Conservation (phyloP, 2,797 vertebrate genomes). For the Pangasius djambal region DNA sequence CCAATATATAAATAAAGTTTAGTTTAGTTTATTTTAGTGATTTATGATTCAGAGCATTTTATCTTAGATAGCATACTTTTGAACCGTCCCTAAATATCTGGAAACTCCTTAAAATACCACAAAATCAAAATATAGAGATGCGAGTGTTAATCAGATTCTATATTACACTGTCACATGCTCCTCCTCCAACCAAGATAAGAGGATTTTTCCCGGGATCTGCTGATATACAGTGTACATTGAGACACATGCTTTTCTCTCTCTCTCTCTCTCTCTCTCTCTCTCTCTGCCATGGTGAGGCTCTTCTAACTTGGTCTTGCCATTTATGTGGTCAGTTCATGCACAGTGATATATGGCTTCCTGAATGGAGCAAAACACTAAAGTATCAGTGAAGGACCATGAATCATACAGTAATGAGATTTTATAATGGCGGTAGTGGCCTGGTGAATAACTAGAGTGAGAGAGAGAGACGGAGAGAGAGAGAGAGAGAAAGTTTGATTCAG, state of each 20-base stretch:
- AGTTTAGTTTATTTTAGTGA: neutral
- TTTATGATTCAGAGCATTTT: constrained; percentile 6
- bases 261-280: constrained; percentile 2
- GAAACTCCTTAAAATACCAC: neutral
- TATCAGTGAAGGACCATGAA: constrained; percentile 71
- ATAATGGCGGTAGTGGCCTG: constrained; percentile 15
- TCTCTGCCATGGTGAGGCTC: constrained; percentile 1
- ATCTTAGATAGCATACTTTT: neutral
- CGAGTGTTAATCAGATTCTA: constrained; percentile 14
- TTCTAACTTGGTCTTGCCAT: constrained; percentile 18
- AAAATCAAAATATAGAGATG: neutral
- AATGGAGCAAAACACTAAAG: constrained; percentile 57
- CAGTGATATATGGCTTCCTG: constrained; percentile 55
- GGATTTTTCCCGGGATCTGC: neutral
- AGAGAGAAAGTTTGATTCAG: neutral
- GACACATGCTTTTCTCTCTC: neutral
- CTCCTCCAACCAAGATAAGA: neutral
- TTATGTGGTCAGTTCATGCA: constrained; percentile 43
- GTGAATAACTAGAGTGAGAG: constrained; percentile 13
- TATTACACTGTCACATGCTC: neutral
- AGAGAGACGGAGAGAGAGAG: neutral
- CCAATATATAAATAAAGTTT: neutral
- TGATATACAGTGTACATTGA: neutral
- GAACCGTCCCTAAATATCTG: neutral
- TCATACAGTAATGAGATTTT: constrained; percentile 72